phyloP scores from a whole-genome alignment of 2,797 vertebrate genomes.

The Hippopotamyrus pictus region DNA sequence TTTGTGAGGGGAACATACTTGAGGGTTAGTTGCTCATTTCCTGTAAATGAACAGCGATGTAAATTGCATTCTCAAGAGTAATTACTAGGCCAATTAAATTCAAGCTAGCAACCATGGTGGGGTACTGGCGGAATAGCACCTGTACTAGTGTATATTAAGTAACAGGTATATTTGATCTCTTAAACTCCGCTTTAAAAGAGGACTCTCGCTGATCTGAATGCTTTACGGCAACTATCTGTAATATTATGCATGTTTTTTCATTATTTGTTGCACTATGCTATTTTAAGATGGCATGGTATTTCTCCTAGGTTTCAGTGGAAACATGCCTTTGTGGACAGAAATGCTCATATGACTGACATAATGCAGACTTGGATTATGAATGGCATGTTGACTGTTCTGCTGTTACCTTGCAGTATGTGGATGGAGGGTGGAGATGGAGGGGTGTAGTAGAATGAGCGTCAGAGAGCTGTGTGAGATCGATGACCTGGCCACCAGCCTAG shows the following conservation, averaged over 20 bases:
- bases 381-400: conserved; percentile 4
- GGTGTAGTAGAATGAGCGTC: conserved; percentile 84
- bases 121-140: background rate
- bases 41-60: background rate
- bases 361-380: background rate
- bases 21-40: background rate
- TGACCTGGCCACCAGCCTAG: conserved; percentile 82
- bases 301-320: background rate
- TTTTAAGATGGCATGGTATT: conserved; percentile 6
- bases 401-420: conserved; percentile 61
- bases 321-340: background rate
- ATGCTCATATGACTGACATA: background rate
- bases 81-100: background rate
- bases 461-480: conserved; percentile 87
- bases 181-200: background rate
- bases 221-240: background rate
- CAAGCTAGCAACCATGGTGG: background rate
- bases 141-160: background rate
- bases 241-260: background rate
- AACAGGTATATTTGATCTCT: background rate
- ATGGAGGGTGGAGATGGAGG: conserved; percentile 78
- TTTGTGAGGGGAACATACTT: background rate
- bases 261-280: background rate
- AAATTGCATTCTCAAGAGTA: background rate
- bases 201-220: background rate